These are phyloP conservation scores for Leguminivora glycinivorella DNA, from an alignment of 1,140 invertebrate species.

Conservation along the genomic window DNA sequence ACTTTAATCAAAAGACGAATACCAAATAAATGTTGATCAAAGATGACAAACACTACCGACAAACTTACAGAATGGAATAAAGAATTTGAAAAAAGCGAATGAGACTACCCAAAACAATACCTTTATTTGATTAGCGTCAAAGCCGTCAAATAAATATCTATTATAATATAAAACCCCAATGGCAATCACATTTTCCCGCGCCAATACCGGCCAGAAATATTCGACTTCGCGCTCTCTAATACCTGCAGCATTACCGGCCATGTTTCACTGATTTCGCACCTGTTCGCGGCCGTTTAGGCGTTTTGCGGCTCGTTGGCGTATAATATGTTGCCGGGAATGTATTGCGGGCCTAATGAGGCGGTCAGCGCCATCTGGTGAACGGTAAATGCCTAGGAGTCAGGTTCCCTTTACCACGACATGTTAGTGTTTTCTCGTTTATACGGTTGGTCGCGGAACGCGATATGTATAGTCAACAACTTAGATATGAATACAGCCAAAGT, in stretches of 20 bases:
- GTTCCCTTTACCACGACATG: too few relatives aligned
- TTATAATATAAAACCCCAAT: neutral
- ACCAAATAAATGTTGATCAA: too few relatives aligned
- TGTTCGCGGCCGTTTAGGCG: neutral
- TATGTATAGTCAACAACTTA: too few relatives aligned
- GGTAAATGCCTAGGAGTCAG: neutral
- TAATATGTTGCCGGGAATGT: neutral
- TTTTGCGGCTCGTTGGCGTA: neutral
- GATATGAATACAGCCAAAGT: too few relatives aligned
- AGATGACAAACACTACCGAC: too few relatives aligned
- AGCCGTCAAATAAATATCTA: neutral
- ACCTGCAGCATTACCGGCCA: constrained; percentile 5
- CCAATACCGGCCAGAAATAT: neutral
- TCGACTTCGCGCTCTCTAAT: neutral
- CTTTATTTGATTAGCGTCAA: neutral
- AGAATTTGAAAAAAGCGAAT: too few relatives aligned
- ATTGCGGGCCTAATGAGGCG: neutral
- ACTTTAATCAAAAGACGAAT: too few relatives aligned
- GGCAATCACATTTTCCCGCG: neutral
- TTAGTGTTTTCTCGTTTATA: too few relatives aligned
- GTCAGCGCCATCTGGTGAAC: neutral
- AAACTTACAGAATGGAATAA: too few relatives aligned
- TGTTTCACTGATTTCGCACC: constrained; percentile 16
- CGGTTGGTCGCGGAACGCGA: too few relatives aligned
- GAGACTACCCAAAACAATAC: too few relatives aligned